Percentiles rank a stretch among this genome's conserved stretches.
Evolutionary conservation across 2,797 vertebrate genomes (phyloP).

Genomic region (Pteropus rufus): DNA sequence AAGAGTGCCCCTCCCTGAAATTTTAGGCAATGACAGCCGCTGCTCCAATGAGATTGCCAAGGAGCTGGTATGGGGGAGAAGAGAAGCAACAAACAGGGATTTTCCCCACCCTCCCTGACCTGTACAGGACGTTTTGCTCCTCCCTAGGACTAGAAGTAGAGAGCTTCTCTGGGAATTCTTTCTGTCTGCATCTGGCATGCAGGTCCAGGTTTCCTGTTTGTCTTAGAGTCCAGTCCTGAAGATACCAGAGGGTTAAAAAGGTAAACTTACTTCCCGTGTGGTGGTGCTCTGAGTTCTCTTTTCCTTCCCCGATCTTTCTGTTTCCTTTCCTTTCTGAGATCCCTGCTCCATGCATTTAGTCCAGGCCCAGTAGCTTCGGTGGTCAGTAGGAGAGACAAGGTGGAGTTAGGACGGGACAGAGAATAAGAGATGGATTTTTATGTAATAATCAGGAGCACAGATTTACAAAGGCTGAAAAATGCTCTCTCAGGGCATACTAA

Average conservation of each 20-base stretch:
- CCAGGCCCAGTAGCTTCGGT: background rate
- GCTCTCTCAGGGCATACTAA: background rate
- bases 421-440: background rate
- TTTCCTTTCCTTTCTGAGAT: background rate
- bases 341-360: background rate
- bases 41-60: too few relatives aligned
- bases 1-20: background rate
- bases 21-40: background rate
- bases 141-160: background rate
- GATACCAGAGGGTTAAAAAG: background rate
- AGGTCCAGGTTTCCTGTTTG: background rate
- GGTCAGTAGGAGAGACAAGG: background rate
- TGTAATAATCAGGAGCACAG: background rate
- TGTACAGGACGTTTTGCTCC: fast-evolving
- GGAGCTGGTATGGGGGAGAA: background rate
- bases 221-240: background rate
- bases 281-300: background rate
- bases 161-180: background rate
- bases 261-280: background rate
- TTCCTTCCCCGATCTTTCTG: background rate
- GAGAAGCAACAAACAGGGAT: background rate
- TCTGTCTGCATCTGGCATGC: background rate
- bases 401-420: background rate
- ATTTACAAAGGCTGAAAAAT: background rate
- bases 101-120: background rate